Percentiles rank a stretch among this genome's conserved stretches.
These are phyloP conservation scores for Progne subis DNA, from an alignment of 2,113 vertebrate species.

Conservation along the genomic window DNA sequence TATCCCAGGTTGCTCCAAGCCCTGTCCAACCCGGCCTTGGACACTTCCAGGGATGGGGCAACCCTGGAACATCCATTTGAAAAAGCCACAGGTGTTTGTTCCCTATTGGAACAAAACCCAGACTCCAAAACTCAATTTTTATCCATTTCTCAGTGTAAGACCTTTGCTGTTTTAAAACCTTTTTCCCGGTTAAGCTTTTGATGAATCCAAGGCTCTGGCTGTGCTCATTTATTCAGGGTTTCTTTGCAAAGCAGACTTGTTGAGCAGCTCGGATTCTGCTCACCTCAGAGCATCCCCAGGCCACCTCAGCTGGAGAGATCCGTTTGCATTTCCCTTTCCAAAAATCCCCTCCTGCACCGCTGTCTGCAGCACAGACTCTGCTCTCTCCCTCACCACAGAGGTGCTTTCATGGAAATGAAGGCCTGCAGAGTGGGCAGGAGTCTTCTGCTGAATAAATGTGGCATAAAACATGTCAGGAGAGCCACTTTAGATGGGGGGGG, in stretches of 20 bases:
- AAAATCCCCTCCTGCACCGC: neutral
- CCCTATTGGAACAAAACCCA: neutral
- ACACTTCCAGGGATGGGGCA: neutral
- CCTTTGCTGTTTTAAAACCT: neutral
- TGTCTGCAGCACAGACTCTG: neutral
- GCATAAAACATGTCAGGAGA: neutral
- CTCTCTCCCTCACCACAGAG: neutral
- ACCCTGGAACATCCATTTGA: neutral
- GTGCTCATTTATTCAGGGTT: neutral
- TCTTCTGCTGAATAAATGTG: neutral
- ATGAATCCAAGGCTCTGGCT: neutral
- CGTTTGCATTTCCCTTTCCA: neutral
- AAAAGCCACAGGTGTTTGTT: neutral
- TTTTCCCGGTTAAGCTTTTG: neutral
- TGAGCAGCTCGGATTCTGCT: neutral
- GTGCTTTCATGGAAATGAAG: neutral
- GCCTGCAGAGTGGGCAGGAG: neutral
- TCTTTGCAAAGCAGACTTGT: neutral
- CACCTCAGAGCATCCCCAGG: neutral
- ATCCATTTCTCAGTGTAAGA: neutral
- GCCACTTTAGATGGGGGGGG: accelerated
- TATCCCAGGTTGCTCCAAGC: neutral
- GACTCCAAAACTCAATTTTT: neutral
- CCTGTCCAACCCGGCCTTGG: neutral
- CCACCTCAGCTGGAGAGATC: neutral